Percentiles rank a stretch among this genome's conserved stretches.
phyloP scores from a whole-genome alignment of 2,888 invertebrate species.

The Pristionchus fissidentatus region DNA sequence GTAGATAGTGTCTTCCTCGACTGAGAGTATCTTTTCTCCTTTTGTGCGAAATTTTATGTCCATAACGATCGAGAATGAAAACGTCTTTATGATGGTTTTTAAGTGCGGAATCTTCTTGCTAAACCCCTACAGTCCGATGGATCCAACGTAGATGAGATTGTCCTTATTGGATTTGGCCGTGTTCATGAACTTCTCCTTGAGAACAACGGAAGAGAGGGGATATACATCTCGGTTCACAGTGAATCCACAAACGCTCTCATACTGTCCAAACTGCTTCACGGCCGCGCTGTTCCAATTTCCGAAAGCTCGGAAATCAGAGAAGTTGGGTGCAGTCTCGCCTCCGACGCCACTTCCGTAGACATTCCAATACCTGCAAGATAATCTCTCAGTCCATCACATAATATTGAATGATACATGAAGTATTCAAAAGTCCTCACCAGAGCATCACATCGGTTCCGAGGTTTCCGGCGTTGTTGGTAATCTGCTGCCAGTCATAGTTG shows the following conservation, averaged over 20 bases:
- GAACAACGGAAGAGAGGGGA: neutral
- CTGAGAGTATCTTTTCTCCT: neutral
- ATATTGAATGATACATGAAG: no score
- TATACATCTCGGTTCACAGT: conserved; percentile 35
- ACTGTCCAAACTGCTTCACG: conserved; percentile 49
- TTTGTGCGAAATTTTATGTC: neutral
- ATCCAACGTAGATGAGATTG: conserved; percentile 23
- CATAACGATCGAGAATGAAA: conserved; percentile 31
- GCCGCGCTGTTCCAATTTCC: conserved; percentile 37
- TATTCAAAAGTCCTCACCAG: no score
- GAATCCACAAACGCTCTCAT: conserved; percentile 40
- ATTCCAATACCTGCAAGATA: conserved; percentile 47
- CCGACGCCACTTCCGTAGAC: conserved; percentile 18
- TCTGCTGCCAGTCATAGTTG: conserved; percentile 55
- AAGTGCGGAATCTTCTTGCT: neutral
- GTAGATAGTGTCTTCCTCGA: conserved; percentile 15
- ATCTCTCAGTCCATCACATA: neutral
- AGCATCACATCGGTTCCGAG: conserved; percentile 50
- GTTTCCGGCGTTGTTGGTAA: conserved; percentile 44
- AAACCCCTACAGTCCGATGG: conserved; percentile 21
- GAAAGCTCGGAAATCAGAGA: conserved; percentile 48
- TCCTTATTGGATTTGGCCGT: neutral
- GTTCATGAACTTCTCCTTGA: neutral
- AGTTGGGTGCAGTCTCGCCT: conserved; percentile 42
- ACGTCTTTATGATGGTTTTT: conserved; percentile 31